Evolutionary conservation across 2,797 vertebrate species (phyloP), one percentile per base, ranked within the genome.

Genomic region (Leucoraja ocellata): DNA sequence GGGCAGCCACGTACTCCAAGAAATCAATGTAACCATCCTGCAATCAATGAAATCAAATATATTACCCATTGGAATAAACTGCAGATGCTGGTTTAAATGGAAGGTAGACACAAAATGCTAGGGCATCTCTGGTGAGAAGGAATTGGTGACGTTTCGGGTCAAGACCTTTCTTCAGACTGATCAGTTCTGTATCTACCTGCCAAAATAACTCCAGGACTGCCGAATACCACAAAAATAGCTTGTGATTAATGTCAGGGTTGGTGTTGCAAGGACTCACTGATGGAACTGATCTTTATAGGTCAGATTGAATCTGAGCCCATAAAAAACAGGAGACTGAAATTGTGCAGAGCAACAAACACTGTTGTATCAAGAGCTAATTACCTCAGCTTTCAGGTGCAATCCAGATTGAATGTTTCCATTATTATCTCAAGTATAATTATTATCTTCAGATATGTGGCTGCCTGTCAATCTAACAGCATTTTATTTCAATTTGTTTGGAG

Each of bases 1-100:
- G 97, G 4, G 98, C 98, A 0, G 98, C 98, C 93, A 99, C 98
- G 0, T 99, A 98, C 95, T 99, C 98, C 97, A 99, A 97, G 95
- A 99, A 99, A 95, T 99, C 98, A 63, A 98, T 98, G 94, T 98
- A 98, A 16, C 98, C 98, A 71, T 99, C 98, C 98, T 98, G 95
- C 78, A 93, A 93, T 25, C 32, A 16, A 65, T 11, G 91, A 65
- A 81, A 8, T 88, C 76, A 74, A 9, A 46, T 5, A 11, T 76
- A 76, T 46, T 28, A 71, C 71, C 76, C 39, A 10, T 54, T 4
- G 46, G 46, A 54, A 54, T 6, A 3, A 54, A 54, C 46, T 54
- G 46, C 46, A 54, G 46, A 54, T 54, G 46, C 4, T 54, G 46
- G 46, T 54, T 54, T 54, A 54, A 54, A 54, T 54, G 4, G 4